A percentile compares a stretch with the other conserved stretches of the same genome.
Evolutionary conservation across 2,113 vertebrate genomes (phyloP).

Genomic region (Petrocephalus zakoni): DNA sequence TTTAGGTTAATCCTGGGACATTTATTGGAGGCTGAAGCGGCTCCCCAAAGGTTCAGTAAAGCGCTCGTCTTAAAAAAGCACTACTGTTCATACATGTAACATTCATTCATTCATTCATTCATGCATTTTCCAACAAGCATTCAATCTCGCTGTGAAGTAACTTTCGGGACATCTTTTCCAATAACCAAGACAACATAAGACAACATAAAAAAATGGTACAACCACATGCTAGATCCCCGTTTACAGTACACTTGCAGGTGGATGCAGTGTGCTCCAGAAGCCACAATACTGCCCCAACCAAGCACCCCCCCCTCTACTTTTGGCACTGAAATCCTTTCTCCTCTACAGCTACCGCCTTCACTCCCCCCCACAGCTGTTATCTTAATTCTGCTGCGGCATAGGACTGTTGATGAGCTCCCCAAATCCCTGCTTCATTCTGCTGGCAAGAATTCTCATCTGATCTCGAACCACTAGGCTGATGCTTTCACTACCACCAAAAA

Average conservation of each 20-base stretch:
- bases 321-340: conserved; percentile 1
- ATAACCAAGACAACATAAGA: not conserved
- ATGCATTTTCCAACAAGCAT: not conserved
- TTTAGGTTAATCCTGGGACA: not conserved
- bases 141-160: not conserved
- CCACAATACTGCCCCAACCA: not conserved
- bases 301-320: not conserved
- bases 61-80: not conserved
- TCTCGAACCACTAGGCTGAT: not conserved
- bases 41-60: not conserved
- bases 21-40: not conserved
- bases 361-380: not conserved
- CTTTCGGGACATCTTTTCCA: not conserved
- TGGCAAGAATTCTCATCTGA: not conserved
- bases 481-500: not conserved
- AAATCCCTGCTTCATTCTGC: conserved; percentile 13
- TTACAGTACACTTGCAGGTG: not conserved
- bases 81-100: not conserved
- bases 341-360: not conserved
- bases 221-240: not conserved
- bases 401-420: not conserved
- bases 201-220: not conserved
- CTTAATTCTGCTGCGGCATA: not conserved
- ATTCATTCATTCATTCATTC: not conserved
- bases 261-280: not conserved